Evolutionary conservation across 2,888 invertebrate genomes (phyloP).

Genomic region (Chrysolina oricalcia): DNA sequence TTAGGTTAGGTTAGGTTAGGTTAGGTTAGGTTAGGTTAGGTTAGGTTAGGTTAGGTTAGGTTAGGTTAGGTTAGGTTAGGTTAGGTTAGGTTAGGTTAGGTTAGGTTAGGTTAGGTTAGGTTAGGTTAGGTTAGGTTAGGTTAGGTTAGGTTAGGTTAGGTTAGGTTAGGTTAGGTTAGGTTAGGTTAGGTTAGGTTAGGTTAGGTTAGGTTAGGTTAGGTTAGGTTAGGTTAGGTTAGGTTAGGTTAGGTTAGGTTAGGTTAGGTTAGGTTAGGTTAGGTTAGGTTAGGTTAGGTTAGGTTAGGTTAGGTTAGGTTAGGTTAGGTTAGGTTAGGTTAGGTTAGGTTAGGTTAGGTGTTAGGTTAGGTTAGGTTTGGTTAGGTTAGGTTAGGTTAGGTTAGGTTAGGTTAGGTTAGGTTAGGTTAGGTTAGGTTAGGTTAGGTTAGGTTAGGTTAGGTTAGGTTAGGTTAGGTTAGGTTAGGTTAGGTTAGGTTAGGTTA

Average conservation of each 20-base stretch:
- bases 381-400: slow-evolving; percentile 50
- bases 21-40: no score
- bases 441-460: slow-evolving; percentile 22
- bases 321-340: slow-evolving; percentile 46
- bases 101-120: slow-evolving; percentile 7
- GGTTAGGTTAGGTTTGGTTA: slow-evolving; percentile 49
- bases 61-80: no score
- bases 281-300: slow-evolving; percentile 43
- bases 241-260: slow-evolving; percentile 48
- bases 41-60: no score
- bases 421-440: slow-evolving; percentile 23
- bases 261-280: slow-evolving; percentile 42
- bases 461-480: slow-evolving; percentile 31
- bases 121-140: slow-evolving; percentile 35
- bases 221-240: slow-evolving; percentile 45
- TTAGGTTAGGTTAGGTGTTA: slow-evolving; percentile 47
- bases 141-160: slow-evolving; percentile 51
- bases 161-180: slow-evolving; percentile 48
- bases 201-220: slow-evolving; percentile 50
- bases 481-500: slow-evolving; percentile 23
- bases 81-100: slow-evolving; percentile 27
- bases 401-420: slow-evolving; percentile 40
- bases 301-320: slow-evolving; percentile 47
- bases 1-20: no score
- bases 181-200: slow-evolving; percentile 43